Base-by-base conservation (phyloP, 2,113 vertebrate genomes). In the Caretta caretta region DNA sequence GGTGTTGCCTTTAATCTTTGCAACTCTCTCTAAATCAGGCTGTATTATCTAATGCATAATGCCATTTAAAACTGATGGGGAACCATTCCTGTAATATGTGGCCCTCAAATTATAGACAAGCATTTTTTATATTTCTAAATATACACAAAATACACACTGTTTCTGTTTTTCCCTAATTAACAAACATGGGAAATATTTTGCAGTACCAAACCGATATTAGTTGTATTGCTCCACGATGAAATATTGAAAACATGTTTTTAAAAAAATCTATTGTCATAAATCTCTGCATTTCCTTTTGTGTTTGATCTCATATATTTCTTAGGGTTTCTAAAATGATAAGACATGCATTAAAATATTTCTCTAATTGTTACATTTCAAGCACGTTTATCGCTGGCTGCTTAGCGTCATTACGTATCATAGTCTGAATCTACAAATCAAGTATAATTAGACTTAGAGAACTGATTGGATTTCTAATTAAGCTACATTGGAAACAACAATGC, bases 401-500 rank as follows among this genome's bases (percentile, higher is more conserved):
- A 98, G 98, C 98, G 98, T 99, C 98, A 98, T 98, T 98, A 98
- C 98, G 98, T 98, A 98, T 98, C 98, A 98, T 98, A 98, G 98
- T 98, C 98, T 98, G 98, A 98, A 99, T 98, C 98, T 99, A 99
- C 98, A 98, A 98, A 99, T 99, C 98, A 99, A 98, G 98, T 98
- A 98, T 98, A 99, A 99, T 99, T 99, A 98, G 98, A 98, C 98
- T 98, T 98, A 98, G 98, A 97, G 96, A 99, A 98, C 98, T 99
- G 98, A 99, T 99, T 99, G 98, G 98, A 98, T 99, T 99, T 98
- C 98, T 99, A 99, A 99, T 99, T 99, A 99, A 98, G 98, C 98
- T 98, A 98, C 98, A 98, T 98, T 98, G 98, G 98, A 99, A 98
- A 98, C 98, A 98, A 98, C 98, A 99, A 98, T 98, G 98, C 97